Percentiles rank a stretch among this genome's conserved stretches.
phyloP scores from a whole-genome alignment of 1,140 invertebrate genomes.

The Eubasilissa regina region DNA sequence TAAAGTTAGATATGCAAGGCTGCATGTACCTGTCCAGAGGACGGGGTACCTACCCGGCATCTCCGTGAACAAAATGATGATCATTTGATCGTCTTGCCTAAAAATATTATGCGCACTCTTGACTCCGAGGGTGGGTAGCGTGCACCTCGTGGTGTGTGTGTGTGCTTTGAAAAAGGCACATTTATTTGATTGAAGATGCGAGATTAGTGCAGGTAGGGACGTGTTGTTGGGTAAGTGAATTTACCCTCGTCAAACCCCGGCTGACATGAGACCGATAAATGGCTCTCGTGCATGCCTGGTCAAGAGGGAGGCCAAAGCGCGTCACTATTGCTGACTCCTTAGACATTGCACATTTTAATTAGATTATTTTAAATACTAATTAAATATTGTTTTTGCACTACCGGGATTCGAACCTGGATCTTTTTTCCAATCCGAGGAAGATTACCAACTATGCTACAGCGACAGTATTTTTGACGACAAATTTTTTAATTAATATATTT shows the following conservation, averaged over 20 bases:
- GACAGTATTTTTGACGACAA: too few relatives aligned
- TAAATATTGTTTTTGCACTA: too few relatives aligned
- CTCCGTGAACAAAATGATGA: neutral
- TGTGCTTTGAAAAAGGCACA: conserved; percentile 50
- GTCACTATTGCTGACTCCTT: too few relatives aligned
- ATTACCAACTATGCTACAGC: too few relatives aligned
- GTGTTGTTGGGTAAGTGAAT: conserved; percentile 60
- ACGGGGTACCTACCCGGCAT: neutral
- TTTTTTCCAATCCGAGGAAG: too few relatives aligned
- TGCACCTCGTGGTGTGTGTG: neutral
- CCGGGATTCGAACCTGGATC: too few relatives aligned
- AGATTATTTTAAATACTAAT: too few relatives aligned
- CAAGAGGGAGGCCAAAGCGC: neutral
- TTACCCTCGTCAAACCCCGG: conserved; percentile 59
- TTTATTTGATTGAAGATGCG: conserved; percentile 58
- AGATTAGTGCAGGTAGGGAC: conserved; percentile 59
- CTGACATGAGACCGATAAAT: conserved; percentile 60
- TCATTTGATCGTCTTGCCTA: conserved; percentile 28
- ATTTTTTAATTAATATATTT: too few relatives aligned
- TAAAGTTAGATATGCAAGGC: too few relatives aligned
- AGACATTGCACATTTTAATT: too few relatives aligned
- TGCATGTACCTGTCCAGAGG: too few relatives aligned
- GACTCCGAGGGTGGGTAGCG: conserved; percentile 32
- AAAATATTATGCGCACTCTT: conserved; percentile 49
- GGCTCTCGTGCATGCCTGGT: conserved; percentile 24